These are phyloP conservation scores for Sigmodon hispidus DNA, from an alignment of 2,113 vertebrate genomes.

Conservation along the genomic window DNA sequence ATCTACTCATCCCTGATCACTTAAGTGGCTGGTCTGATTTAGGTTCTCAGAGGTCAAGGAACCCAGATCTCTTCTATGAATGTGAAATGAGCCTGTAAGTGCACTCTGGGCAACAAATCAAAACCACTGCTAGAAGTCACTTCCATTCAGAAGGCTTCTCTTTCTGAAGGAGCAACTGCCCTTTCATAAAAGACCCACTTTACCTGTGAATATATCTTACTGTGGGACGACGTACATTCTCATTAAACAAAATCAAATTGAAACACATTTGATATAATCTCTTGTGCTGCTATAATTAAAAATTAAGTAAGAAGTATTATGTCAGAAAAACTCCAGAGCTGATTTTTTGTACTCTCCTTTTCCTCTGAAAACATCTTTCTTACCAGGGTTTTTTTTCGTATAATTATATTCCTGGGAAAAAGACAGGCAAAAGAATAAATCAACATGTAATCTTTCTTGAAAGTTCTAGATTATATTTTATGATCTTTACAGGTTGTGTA, in stretches of 20 bases:
- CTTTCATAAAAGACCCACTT: conserved; percentile 58
- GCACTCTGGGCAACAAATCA: conserved; percentile 71
- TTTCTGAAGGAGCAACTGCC: conserved; percentile 70
- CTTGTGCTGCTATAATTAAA: conserved; percentile 80
- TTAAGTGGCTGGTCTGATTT: conserved; percentile 45
- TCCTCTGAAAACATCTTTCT: conserved; percentile 70
- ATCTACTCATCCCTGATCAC: background rate
- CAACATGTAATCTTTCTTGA: conserved; percentile 62
- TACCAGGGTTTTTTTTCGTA: conserved; percentile 25
- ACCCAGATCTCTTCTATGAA: conserved; percentile 48
- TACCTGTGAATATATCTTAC: conserved; percentile 54
- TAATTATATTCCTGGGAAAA: background rate
- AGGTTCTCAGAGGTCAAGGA: conserved; percentile 61
- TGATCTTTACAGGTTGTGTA: background rate
- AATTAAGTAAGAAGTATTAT: conserved; percentile 81
- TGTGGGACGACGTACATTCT: background rate
- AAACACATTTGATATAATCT: conserved; percentile 15
- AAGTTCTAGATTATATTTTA: conserved; percentile 56
- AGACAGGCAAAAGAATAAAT: conserved; percentile 66
- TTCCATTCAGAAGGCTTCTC: conserved; percentile 19
- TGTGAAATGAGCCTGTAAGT: conserved; percentile 68
- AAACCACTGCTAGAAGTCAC: conserved; percentile 47
- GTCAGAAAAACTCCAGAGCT: conserved; percentile 78
- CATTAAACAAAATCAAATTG: background rate
- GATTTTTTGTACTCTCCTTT: conserved; percentile 76